Conservation (phyloP, 2,113 vertebrate species). For the Morone saxatilis region DNA sequence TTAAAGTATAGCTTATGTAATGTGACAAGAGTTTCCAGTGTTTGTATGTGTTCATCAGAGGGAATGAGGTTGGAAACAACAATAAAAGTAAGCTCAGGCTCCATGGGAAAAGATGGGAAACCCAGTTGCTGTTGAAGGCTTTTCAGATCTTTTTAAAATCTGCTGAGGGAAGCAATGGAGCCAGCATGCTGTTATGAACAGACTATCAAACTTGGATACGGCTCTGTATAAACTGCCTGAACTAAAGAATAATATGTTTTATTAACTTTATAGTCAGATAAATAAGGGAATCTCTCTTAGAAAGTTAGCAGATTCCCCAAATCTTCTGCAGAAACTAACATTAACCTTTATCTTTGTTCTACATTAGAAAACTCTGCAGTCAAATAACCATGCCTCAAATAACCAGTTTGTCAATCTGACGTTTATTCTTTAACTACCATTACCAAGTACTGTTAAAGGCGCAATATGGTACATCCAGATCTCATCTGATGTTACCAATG, state of each 20-base stretch:
- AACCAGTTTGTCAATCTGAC: constrained; percentile 73
- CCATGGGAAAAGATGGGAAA: constrained; percentile 46
- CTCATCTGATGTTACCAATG: constrained; percentile 50
- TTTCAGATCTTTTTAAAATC: constrained; percentile 26
- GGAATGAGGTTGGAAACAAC: constrained; percentile 63
- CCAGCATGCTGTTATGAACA: neutral
- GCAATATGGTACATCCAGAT: constrained; percentile 63
- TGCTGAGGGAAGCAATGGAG: constrained; percentile 16
- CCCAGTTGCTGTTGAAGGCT: constrained; percentile 8
- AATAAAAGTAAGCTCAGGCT: constrained; percentile 53
- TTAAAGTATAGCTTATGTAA: constrained; percentile 28
- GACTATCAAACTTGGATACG: neutral
- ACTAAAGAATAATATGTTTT: too few species aligned
- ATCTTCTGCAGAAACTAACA: constrained; percentile 31
- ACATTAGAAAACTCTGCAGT: constrained; percentile 41
- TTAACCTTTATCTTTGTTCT: constrained; percentile 27
- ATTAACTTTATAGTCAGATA: neutral
- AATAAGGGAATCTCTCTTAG: constrained; percentile 31
- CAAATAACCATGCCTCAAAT: constrained; percentile 74
- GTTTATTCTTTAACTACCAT: constrained; percentile 78
- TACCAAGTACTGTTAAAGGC: constrained; percentile 67
- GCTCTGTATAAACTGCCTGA: neutral
- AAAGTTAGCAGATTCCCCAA: constrained; percentile 10
- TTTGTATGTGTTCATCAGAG: constrained; percentile 44
- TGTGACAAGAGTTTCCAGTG: constrained; percentile 47